A percentile compares a stretch with the other conserved stretches of the same genome.
Conservation (phyloP, 1,140 invertebrate species). For the Eubasilissa regina region DNA sequence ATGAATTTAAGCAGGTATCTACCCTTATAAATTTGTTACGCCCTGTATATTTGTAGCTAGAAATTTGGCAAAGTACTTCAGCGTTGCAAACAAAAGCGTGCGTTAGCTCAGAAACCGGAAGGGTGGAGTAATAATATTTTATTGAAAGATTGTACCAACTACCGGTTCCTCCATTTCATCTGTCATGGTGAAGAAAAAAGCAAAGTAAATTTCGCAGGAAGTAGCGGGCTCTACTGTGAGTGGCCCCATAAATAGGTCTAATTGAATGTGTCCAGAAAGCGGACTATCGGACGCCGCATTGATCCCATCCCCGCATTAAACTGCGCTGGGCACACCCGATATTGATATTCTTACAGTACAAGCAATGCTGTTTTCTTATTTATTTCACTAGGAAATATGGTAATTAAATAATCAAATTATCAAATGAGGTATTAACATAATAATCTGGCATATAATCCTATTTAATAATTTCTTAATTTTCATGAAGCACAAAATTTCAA, state of each 20-base stretch:
- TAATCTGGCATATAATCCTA: too few species aligned
- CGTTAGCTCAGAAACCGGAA: conserved; percentile 19
- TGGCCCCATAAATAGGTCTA: conserved; percentile 53
- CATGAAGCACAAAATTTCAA: too few species aligned
- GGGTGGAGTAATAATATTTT: conserved; percentile 49
- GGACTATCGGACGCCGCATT: conserved; percentile 29
- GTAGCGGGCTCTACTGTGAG: conserved; percentile 37
- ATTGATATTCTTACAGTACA: not conserved
- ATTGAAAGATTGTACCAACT: conserved; percentile 25
- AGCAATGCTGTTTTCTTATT: not conserved
- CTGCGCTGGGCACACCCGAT: not conserved
- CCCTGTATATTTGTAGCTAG: too few species aligned
- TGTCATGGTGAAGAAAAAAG: conserved; percentile 46
- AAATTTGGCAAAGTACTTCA: too few species aligned
- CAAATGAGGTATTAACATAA: too few species aligned
- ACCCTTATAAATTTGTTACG: too few species aligned
- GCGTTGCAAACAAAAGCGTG: too few species aligned
- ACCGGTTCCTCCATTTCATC: conserved; percentile 52
- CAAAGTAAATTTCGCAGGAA: conserved; percentile 45
- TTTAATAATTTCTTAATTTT: too few species aligned
- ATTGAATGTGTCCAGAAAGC: conserved; percentile 50
- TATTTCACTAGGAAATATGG: too few species aligned
- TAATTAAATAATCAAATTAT: too few species aligned
- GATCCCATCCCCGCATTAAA: not conserved
- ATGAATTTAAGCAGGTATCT: too few species aligned